These are phyloP conservation scores for Aspidiotus rigidus DNA, from an alignment of 2,888 invertebrate species.

Conservation along the genomic window DNA sequence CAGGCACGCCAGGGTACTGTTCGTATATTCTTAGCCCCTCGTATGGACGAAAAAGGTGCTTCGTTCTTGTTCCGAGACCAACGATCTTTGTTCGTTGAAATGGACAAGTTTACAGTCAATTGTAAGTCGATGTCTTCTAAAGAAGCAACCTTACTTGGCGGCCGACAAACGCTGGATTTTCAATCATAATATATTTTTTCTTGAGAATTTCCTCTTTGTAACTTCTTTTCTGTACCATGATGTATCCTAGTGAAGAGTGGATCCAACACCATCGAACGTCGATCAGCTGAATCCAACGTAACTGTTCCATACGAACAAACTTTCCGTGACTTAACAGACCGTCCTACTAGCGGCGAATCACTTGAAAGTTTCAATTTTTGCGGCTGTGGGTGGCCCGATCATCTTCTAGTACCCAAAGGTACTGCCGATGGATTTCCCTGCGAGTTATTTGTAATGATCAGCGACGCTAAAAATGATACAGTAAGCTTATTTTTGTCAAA, in stretches of 20 bases:
- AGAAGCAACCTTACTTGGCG: not conserved
- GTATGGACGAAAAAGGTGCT: constrained; percentile 54
- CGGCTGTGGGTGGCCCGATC: constrained; percentile 55
- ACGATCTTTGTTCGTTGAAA: constrained; percentile 56
- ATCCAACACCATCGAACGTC: constrained; percentile 55
- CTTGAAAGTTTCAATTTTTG: constrained; percentile 63
- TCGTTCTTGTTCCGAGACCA: constrained; percentile 55
- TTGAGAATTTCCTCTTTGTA: not conserved
- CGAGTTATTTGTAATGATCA: constrained; percentile 43
- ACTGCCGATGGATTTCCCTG: constrained; percentile 41
- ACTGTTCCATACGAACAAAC: constrained; percentile 75
- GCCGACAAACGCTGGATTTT: too few species aligned
- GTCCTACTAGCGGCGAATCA: constrained; percentile 41
- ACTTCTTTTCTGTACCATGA: too few species aligned
- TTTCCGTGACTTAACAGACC: constrained; percentile 62
- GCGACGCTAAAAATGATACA: constrained; percentile 40
- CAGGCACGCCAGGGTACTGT: constrained; percentile 53
- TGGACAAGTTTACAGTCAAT: constrained; percentile 58
- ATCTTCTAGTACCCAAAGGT: constrained; percentile 44
- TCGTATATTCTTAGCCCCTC: constrained; percentile 61
- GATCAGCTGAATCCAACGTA: constrained; percentile 63
- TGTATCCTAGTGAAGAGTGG: constrained; percentile 54
- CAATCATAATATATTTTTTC: too few species aligned
- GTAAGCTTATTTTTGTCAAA: constrained; percentile 28
- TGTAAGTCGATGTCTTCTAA: constrained; percentile 42